phyloP scores from a whole-genome alignment of 2,113 vertebrate species.

The Artemisiospiza belli region DNA sequence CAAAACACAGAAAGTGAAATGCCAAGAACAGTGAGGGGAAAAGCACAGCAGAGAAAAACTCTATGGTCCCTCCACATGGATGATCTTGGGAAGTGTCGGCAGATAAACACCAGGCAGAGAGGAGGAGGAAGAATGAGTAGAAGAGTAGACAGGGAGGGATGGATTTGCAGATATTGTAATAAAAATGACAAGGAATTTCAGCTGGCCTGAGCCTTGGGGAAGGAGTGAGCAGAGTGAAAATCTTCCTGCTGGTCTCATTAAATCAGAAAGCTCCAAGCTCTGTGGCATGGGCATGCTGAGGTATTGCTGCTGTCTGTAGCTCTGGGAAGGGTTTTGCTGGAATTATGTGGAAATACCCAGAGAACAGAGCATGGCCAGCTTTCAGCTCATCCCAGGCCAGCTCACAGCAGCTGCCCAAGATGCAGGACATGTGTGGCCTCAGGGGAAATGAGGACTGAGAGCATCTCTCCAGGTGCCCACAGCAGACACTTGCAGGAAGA shows the following conservation, averaged over 20 bases:
- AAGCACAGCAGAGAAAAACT: not conserved
- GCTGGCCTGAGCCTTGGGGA: not conserved
- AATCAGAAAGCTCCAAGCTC: not conserved
- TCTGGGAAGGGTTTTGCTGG: not conserved
- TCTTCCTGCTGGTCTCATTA: not conserved
- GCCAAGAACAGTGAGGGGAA: accelerated
- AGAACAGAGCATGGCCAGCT: not conserved
- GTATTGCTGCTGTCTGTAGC: not conserved
- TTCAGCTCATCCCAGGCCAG: not conserved
- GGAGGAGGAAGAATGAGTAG: not conserved
- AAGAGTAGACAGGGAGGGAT: not conserved
- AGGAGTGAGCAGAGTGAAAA: not conserved
- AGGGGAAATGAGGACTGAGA: not conserved
- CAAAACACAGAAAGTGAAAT: not conserved
- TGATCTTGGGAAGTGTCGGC: not conserved
- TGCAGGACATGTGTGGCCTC: accelerated
- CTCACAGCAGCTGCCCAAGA: not conserved
- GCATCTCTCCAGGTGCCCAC: not conserved
- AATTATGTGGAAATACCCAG: not conserved
- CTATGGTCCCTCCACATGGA: not conserved
- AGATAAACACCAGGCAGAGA: not conserved
- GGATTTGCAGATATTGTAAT: not conserved
- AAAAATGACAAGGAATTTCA: not conserved
- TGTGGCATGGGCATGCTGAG: not conserved
- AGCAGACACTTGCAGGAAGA: not conserved